Percentiles rank a stretch among this genome's conserved stretches.
Evolutionary conservation across 2,797 vertebrate genomes (phyloP).

Genomic region (Champsocephalus esox): DNA sequence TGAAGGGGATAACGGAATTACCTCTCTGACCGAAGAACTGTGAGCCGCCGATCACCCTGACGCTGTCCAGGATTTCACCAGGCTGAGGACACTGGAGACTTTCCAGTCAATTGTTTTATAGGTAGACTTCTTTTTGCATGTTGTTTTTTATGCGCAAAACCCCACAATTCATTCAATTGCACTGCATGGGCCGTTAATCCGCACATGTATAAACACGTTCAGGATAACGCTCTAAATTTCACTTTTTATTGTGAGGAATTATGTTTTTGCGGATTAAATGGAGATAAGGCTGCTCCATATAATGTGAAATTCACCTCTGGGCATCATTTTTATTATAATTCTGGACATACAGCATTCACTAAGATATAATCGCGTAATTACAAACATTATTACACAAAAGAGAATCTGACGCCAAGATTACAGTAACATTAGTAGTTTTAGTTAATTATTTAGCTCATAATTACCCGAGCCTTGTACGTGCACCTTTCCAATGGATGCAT

Average conservation of each 20-base stretch:
- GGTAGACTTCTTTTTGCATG: conserved; percentile 72
- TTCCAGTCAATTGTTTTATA: conserved; percentile 55
- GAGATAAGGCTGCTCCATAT: conserved; percentile 16
- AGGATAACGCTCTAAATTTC: conserved; percentile 1
- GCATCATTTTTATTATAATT: conserved; percentile 35
- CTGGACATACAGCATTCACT: conserved; percentile 28
- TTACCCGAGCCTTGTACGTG: conserved; percentile 41
- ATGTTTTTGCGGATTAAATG: conserved; percentile 41
- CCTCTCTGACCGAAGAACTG: conserved; percentile 64
- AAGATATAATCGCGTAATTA: conserved; percentile 18
- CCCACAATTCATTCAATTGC: conserved; percentile 28
- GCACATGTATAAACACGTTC: conserved; percentile 24
- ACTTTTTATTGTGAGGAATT: conserved; percentile 28
- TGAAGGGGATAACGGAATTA: conserved; percentile 73
- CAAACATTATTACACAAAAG: conserved; percentile 21
- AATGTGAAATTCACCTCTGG: conserved; percentile 15
- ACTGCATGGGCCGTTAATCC: conserved; percentile 50
- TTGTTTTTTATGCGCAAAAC: conserved; percentile 41
- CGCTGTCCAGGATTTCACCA: conserved; percentile 28
- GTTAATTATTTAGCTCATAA: conserved; percentile 66
- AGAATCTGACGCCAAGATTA: conserved; percentile 56
- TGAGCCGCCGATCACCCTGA: conserved; percentile 36
- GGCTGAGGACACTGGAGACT: conserved; percentile 48
- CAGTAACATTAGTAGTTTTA: conserved; percentile 60
- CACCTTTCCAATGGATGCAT: conserved; percentile 40